Percentiles rank a stretch among this genome's conserved stretches.
Conservation (phyloP, 2,797 vertebrate genomes). For the Tragopan temminckii region DNA sequence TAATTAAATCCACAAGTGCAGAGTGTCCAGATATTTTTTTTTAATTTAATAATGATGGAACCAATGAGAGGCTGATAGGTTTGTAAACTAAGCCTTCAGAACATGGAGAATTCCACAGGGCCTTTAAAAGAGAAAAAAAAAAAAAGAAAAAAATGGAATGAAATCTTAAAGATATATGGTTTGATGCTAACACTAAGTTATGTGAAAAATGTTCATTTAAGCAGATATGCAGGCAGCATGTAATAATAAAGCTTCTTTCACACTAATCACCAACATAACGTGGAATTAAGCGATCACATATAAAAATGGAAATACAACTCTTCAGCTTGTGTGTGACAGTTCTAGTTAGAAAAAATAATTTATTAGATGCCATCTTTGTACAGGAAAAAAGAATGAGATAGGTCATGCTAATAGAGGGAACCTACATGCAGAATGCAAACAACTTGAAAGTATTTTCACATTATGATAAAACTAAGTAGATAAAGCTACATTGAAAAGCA, state of each 20-base stretch:
- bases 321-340: not conserved
- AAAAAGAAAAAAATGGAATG: slow-evolving; percentile 57
- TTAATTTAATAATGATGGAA: slow-evolving; percentile 80
- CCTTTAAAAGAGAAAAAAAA: slow-evolving; percentile 78
- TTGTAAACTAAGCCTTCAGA: slow-evolving; percentile 85
- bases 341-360: not conserved
- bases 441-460: not conserved
- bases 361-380: not conserved
- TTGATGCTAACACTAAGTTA: slow-evolving; percentile 51
- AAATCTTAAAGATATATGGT: slow-evolving; percentile 55
- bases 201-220: slow-evolving; percentile 11
- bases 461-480: not conserved
- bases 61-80: slow-evolving; percentile 81
- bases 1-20: slow-evolving; percentile 74
- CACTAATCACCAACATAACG: not conserved
- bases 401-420: not conserved
- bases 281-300: not conserved
- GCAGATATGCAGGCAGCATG: not conserved
- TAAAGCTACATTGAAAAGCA: not conserved
- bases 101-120: slow-evolving; percentile 84
- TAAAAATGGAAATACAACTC: not conserved
- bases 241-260: slow-evolving; percentile 19
- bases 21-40: slow-evolving; percentile 70
- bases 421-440: not conserved
- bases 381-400: not conserved